A percentile compares a stretch with the other conserved stretches of the same genome.
Evolutionary conservation across 37 sponge, comb jelly and placozoan species (phyloP).

Genomic region (Ianthella basta): DNA sequence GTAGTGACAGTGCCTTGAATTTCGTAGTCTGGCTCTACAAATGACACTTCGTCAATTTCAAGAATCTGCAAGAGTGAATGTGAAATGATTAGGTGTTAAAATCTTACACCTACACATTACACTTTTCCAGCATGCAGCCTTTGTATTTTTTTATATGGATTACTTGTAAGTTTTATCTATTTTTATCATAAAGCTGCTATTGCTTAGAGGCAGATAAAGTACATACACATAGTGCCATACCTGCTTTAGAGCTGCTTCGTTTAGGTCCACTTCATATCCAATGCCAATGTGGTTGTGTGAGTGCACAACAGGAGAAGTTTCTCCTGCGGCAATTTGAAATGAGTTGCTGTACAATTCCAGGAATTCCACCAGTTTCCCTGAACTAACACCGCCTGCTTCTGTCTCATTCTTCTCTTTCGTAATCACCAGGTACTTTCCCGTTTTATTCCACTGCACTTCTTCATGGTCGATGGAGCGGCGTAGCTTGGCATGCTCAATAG

Average conservation of each 20-base stretch:
- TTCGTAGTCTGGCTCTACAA: conserved; percentile 23
- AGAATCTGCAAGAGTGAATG: background rate
- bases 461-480: background rate
- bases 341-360: too few species aligned
- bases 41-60: background rate
- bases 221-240: background rate
- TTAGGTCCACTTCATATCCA: conserved; percentile 2
- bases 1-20: background rate
- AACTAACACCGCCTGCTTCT: background rate
- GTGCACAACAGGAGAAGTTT: too few species aligned
- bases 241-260: background rate
- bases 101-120: too few species aligned
- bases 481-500: background rate
- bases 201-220: too few species aligned
- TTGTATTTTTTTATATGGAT: too few species aligned
- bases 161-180: too few species aligned
- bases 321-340: too few species aligned
- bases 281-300: background rate
- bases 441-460: background rate
- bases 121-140: too few species aligned
- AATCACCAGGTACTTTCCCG: background rate
- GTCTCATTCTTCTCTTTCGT: background rate
- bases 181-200: too few species aligned
- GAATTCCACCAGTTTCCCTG: background rate
- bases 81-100: too few species aligned